Percentiles rank a stretch among this genome's conserved stretches.
Conservation (phyloP, 2,113 vertebrate species). For the Brachypodius melanocephalos region DNA sequence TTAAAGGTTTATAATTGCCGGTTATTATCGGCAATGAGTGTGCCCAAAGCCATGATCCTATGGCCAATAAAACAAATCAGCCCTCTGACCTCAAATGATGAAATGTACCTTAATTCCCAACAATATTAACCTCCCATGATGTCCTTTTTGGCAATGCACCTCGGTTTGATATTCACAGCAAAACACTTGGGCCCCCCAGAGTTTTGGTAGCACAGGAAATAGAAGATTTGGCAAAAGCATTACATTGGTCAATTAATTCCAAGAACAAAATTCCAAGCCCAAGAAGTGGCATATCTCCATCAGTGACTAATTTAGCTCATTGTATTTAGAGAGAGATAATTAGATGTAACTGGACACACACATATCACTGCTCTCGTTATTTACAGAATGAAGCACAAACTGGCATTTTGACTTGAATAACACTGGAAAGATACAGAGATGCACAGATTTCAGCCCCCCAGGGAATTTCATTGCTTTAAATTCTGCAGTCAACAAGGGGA, state of each 20-base stretch:
- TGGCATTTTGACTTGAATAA: not conserved
- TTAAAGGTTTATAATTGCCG: conserved; percentile 38
- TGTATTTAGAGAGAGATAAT: not conserved
- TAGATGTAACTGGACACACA: not conserved
- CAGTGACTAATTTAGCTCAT: not conserved
- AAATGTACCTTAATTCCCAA: not conserved
- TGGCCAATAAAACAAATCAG: not conserved
- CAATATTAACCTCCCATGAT: not conserved
- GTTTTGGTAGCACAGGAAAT: not conserved
- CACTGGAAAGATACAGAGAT: not conserved
- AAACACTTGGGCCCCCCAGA: not conserved
- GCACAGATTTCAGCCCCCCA: not conserved
- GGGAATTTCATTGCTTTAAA: not conserved
- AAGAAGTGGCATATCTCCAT: not conserved
- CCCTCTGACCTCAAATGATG: not conserved
- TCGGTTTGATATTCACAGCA: not conserved
- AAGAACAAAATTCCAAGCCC: not conserved
- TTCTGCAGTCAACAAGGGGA: not conserved
- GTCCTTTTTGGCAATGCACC: not conserved
- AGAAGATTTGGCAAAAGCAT: not conserved
- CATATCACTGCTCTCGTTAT: too few relatives aligned
- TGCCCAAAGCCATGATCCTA: not conserved
- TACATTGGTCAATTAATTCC: not conserved
- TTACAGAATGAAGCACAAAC: not conserved
- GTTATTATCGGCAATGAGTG: not conserved